Base-by-base conservation (phyloP, 2,113 vertebrate species). In the Vulpes vulpes region DNA sequence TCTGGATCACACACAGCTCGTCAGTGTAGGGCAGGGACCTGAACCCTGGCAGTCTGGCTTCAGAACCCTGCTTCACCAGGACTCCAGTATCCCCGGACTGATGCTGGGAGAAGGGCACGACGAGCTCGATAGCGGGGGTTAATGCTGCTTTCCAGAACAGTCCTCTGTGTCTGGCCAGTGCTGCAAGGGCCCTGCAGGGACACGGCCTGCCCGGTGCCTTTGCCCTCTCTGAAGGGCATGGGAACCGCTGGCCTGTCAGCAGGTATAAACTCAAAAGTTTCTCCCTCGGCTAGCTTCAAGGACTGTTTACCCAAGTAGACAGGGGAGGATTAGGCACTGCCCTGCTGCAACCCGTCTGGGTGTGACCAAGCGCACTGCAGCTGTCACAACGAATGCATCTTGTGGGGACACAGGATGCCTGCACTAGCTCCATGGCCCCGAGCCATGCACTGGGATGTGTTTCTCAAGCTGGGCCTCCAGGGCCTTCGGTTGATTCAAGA, bases 231-330 rank as follows among this genome's bases (percentile, higher is more conserved):
- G 73, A 9, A 17, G 86, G 83, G 59, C 85, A 0, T 5, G 88
- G 59, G 93, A 32, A 96, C 92, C 3, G 51, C 87, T 27, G 67
- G 84, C 43, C 91, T 82, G 83, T 80, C 91, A 57, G 81, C 90
- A n/a, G 84, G 89, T 55, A n/a, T n/a, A 95, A 95, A 69, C 49
- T 20, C 79, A 57, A 27, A 2, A 83, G 38, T 71, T 86, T 95
- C 93, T 49, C 93, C 95, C 89, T 97, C 97, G 95, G 98, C 97
- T 96, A 1, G 53, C 91, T 93, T 92, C 90, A 95, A 97, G 98
- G 94, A 91, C 85, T 97, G 0, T 97, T 97, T 89, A 91, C 91
- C 96, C 92, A 92, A 86, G 49, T 57, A 96, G 81, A 81, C 67
- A 25, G 49, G 71, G 83, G 74, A 59, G 88, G 98, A 96, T 98